phyloP scores from a whole-genome alignment of 2,113 vertebrate species.

The Gorsachius goisagi region DNA sequence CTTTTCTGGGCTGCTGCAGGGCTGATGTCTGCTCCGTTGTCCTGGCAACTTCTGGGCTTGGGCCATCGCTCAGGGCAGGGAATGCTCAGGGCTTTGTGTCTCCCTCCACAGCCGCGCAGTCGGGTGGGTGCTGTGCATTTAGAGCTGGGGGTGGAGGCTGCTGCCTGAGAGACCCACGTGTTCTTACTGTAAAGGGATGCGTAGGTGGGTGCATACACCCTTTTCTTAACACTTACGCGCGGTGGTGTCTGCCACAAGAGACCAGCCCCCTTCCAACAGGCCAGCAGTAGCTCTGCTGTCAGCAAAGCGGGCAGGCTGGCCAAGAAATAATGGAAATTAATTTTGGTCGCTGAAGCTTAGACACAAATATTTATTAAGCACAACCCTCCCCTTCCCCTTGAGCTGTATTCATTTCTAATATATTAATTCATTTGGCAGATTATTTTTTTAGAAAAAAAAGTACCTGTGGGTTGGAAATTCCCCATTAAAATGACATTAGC shows the following conservation, averaged over 20 bases:
- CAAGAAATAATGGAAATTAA: background rate
- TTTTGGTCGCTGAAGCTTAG: background rate
- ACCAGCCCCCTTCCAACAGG: background rate
- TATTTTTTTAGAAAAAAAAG: constrained; percentile 57
- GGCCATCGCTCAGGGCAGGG: background rate
- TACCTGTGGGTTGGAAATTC: constrained; percentile 64
- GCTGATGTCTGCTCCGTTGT: background rate
- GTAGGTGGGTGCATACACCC: background rate
- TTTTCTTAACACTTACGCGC: background rate
- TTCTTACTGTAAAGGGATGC: fast-evolving
- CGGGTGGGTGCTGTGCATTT: fast-evolving
- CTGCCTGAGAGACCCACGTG: background rate
- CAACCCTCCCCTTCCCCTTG: background rate
- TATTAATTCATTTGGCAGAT: constrained; percentile 69
- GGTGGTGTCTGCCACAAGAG: background rate
- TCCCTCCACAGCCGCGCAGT: fast-evolving
- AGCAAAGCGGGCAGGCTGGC: background rate
- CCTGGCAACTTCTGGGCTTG: background rate
- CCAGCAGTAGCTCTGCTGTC: background rate
- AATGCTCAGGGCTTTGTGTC: background rate
- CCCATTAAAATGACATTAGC: constrained; percentile 59
- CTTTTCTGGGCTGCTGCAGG: background rate
- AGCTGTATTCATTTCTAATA: background rate
- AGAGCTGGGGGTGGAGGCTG: background rate
- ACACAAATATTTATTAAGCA: constrained; percentile 73